Percentiles rank a stretch among this genome's conserved stretches.
Conservation (phyloP, 2,113 vertebrate genomes). For the Myotis lucifugus region DNA sequence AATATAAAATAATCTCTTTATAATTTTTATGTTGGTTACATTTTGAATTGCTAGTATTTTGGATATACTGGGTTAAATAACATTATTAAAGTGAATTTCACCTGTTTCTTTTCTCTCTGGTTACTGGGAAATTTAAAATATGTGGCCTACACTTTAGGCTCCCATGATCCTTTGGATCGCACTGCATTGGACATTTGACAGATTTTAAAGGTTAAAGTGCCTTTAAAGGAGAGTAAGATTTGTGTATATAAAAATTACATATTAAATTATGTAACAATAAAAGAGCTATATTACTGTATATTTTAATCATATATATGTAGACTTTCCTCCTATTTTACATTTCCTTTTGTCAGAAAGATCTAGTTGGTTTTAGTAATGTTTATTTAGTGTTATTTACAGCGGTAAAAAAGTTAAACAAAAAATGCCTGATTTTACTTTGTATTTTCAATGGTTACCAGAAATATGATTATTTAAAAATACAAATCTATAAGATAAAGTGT, state of each 20-base stretch:
- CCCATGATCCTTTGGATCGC: not conserved
- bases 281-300: not conserved
- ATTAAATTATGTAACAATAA: not conserved
- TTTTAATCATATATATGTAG: not conserved
- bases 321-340: not conserved
- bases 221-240: not conserved
- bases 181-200: not conserved
- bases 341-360: not conserved
- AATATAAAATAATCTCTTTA: not conserved
- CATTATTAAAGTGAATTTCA: conserved; percentile 4
- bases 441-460: not conserved
- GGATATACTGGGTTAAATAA: not conserved
- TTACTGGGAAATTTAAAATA: not conserved
- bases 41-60: conserved; percentile 20
- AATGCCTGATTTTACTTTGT: not conserved
- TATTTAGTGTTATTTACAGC: not conserved
- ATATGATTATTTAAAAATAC: not conserved
- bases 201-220: not conserved
- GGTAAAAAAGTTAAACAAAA: conserved; percentile 20
- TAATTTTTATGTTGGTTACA: not conserved
- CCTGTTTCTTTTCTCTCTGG: not conserved
- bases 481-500: not conserved
- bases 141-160: not conserved
- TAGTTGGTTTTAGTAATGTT: not conserved
- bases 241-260: not conserved